A percentile compares a stretch with the other conserved stretches of the same genome.
Conservation (phyloP, 2,797 vertebrate species). For the Fratercula arctica region DNA sequence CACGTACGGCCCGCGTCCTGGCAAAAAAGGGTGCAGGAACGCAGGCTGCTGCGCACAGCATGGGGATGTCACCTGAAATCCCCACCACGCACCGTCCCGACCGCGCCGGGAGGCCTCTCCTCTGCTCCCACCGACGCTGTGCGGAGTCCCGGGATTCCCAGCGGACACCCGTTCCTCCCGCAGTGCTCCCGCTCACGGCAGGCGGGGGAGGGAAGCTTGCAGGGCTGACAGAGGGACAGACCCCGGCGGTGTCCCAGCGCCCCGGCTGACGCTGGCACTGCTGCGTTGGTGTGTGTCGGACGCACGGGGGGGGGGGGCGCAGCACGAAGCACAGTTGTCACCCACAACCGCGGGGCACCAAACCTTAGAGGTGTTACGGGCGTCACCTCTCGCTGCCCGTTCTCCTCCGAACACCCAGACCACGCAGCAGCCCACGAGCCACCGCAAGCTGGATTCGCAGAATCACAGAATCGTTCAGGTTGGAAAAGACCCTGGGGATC, state of each 20-base stretch:
- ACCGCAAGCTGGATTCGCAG: too few relatives aligned
- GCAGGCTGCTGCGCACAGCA: neutral
- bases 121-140: neutral
- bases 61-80: neutral
- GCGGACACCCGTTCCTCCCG: neutral
- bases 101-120: accelerated
- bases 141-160: neutral
- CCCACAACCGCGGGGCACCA: neutral
- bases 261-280: too few relatives aligned
- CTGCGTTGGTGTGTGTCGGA: too few relatives aligned
- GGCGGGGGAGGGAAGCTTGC: neutral
- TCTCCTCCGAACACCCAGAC: too few relatives aligned
- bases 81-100: neutral
- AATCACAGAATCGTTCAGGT: too few relatives aligned
- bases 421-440: too few relatives aligned
- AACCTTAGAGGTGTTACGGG: too few relatives aligned
- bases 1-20: accelerated
- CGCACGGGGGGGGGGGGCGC: neutral
- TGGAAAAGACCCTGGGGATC: too few relatives aligned
- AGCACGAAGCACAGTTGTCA: neutral
- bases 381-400: too few relatives aligned
- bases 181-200: neutral
- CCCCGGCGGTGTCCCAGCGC: too few relatives aligned
- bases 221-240: neutral
- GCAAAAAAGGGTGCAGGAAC: neutral